Evolutionary conservation across 37 sponge, comb jelly and placozoan species (phyloP), one percentile per base, ranked within the genome.

Genomic region (Spongilla lacustris): DNA sequence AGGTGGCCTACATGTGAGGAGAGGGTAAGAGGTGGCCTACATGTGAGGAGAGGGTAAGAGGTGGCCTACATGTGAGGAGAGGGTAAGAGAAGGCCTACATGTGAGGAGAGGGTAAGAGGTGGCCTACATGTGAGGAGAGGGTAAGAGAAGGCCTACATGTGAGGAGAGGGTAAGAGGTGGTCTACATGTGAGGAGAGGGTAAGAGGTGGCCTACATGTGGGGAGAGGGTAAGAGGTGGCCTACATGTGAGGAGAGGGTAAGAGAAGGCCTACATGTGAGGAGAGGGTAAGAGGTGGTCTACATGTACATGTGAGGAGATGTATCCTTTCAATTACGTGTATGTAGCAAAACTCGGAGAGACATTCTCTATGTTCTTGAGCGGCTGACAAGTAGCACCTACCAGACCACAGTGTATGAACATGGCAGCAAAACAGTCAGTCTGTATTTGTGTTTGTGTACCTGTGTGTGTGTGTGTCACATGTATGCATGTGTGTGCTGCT

Each of bases 391-490:
- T 58, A 58, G 14, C 21, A 58, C 58, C 58, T 58, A 58, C 30
- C 27, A 38, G 26, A 77, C 38, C 36, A 38, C 27, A 72, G 27
- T 21, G 73, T 30, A 32, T 13, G 29, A 30, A 30, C 14, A 30
- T 72, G 29, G 21, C 34, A 26, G 69, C 31, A 33, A 49, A 25
- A 71, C 74, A 1, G 58, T 58, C 19, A 58, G 58, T 58, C 14
- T 58, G 58, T 17, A 28, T 70, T 48, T 72, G 14, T 72, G 83
- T 46, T 28, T 34, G 37, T 25, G 30, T 71, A 49, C 72, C 24
- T 33, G 83, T 71, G n/a, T 83, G 83, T 83, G 82, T 81, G 73
- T 71, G 83, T 84, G 67, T 36, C 11, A 22, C 17, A 22, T 31
- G 73, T 73, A 21, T 34, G 73, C 17, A 33, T 22, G 73, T 22